Evolutionary conservation across 2,888 invertebrate genomes (phyloP), one percentile per base, ranked within the genome.

Genomic region (Anoplius nigerrimus): DNA sequence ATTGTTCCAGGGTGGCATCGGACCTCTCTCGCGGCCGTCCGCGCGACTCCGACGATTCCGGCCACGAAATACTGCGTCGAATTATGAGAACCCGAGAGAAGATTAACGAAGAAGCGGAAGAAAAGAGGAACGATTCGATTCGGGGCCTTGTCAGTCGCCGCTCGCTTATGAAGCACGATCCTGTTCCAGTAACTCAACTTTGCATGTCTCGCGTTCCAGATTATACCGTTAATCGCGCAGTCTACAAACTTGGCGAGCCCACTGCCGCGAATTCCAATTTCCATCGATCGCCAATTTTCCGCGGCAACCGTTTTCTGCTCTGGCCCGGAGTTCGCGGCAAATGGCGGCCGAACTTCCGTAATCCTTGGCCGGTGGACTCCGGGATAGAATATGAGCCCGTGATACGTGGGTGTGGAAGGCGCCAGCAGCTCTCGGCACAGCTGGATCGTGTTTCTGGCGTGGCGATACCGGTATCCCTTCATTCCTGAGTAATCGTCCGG

Each of bases 381-480:
- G n/a, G 46, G n/a, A 34, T 20, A n/a, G 48, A 20, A 24, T 62
- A 66, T 61, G 21, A 45, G 63, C 74, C n/a, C n/a, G 69, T 68
- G 54, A 53, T 71, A 74, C 74, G 77, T 82, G 80, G 82, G 78
- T 81, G 82, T 72, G 74, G 74, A 74, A 80, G 75, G 78, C 81
- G 82, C 76, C 80, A 77, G 79, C 78, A 81, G 75, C 78, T 79
- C 72, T 77, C 58, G 62, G 68, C 75, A 80, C 80, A 81, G 81
- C 82, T 79, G 79, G 81, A 69, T 74, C 79, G 80, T 74, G 81
- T 79, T 81, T 73, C 79, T 74, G 67, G 74, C 66, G 69, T 74
- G 83, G 84, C 84, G 82, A 87, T 87, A 87, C 87, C 86, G 86
- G 87, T 87, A 86, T 87, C 84, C 85, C 87, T 84, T 88, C 88